Conservation (phyloP, 2,888 invertebrate genomes). For the Cyaniris semiargus region DNA sequence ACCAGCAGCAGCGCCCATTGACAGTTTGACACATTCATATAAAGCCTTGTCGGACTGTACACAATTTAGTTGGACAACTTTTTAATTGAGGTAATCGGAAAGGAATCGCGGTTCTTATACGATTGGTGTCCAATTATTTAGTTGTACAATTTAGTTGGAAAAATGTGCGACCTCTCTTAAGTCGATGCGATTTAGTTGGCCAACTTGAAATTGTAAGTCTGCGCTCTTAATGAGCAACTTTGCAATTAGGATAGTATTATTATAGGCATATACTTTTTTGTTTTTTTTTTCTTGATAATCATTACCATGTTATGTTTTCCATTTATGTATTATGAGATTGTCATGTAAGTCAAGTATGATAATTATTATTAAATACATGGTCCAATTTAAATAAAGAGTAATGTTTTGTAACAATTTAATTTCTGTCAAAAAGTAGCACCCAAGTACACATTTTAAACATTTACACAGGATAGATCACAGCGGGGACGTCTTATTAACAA, state of each 20-base stretch:
- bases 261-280: background rate
- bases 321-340: background rate
- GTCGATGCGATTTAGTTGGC: no score
- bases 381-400: slow-evolving; percentile 20
- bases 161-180: no score
- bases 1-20: no score
- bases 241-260: background rate
- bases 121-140: no score
- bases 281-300: background rate
- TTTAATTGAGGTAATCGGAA: no score
- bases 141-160: no score
- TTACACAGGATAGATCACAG: background rate
- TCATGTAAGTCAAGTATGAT: background rate
- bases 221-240: background rate
- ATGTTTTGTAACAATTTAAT: slow-evolving; percentile 8
- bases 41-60: no score
- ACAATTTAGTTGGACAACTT: no score
- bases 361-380: slow-evolving; percentile 5
- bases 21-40: no score
- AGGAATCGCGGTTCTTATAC: no score
- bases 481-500: no score
- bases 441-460: background rate
- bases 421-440: background rate
- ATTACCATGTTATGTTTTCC: slow-evolving; percentile 2
- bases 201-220: no score